Percentiles rank a stretch among this genome's conserved stretches.
Conservation (phyloP, 2,888 invertebrate species). For the Limenitis camilla region DNA sequence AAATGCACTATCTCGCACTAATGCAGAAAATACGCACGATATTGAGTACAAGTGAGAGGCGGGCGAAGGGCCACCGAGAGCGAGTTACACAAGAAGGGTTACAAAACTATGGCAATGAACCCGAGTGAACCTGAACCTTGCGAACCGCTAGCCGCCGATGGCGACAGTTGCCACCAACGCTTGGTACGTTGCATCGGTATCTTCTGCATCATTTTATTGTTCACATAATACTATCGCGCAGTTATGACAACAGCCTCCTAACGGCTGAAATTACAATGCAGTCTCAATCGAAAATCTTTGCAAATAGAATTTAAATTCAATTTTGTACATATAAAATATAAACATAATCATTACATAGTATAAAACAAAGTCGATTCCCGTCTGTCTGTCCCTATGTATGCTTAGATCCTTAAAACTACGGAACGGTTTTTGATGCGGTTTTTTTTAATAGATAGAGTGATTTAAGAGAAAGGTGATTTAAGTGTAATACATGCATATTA, state of each 20-base stretch:
- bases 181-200: slow-evolving; percentile 26
- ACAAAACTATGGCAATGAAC: slow-evolving; percentile 76
- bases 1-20: slow-evolving; percentile 10
- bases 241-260: background rate
- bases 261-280: too few relatives aligned
- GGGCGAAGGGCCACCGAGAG: slow-evolving; percentile 57
- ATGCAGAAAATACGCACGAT: slow-evolving; percentile 33
- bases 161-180: slow-evolving; percentile 48
- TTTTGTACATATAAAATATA: too few relatives aligned
- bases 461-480: too few relatives aligned
- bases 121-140: slow-evolving; percentile 71
- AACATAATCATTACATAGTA: too few relatives aligned
- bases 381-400: too few relatives aligned
- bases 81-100: slow-evolving; percentile 75
- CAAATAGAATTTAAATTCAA: too few relatives aligned
- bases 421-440: too few relatives aligned
- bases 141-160: slow-evolving; percentile 67
- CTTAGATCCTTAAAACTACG: too few relatives aligned
- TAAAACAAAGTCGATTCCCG: too few relatives aligned
- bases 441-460: too few relatives aligned
- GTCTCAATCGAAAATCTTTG: too few relatives aligned
- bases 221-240: background rate
- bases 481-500: too few relatives aligned
- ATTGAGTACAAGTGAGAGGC: slow-evolving; percentile 67
- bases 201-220: slow-evolving; percentile 6